Evolutionary conservation across 2,113 vertebrate species (phyloP), one percentile per base, ranked within the genome.

Genomic region (Origma solitaria): DNA sequence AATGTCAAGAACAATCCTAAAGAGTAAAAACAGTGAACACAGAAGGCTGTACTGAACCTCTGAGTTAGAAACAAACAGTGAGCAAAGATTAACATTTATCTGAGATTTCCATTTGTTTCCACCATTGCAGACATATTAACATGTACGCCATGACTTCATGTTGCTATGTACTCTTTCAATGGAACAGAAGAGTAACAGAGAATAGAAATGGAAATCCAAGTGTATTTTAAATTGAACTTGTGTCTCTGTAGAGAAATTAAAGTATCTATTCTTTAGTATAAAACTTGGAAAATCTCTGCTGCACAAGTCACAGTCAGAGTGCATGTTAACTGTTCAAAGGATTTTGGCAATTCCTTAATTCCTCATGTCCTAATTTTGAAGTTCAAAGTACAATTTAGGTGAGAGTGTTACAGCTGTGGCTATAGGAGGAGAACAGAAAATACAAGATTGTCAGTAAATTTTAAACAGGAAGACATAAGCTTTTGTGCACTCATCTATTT

Each of bases 1-100:
- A 82, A 71, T 53, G 88, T 96, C 88, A 93, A 92, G 66, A 96
- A 75, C 22, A 83, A 93, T 73, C 47, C 73, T 73, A 33, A 93
- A 90, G 80, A 92, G 86, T 68, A 91, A 95, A 94, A 93, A 42
- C 81, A 89, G 72, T 40, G 58, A 93, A 81, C 37, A 73, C 56
- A 84, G 75, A 81, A 86, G 47, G 62, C 80, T 95, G 50, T 42
- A 70, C 66, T 82, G 62, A 96, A 77, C 30, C 18, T 87, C 38
- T 70, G 58, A 37, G n/a, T 82, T 85, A 91, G 54, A 90, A 82
- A 70, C 30, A 85, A 86, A 91, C 50, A 86, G 66, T 54, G 47
- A 89, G 37, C 66, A 93, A 92, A 89, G 73, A 95, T 66, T 77
- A 91, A 93, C 28, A 47, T 73, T 93, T 90, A 80, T 85, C 54